Conservation (phyloP, 2,797 vertebrate genomes). For the Coilia nasus region DNA sequence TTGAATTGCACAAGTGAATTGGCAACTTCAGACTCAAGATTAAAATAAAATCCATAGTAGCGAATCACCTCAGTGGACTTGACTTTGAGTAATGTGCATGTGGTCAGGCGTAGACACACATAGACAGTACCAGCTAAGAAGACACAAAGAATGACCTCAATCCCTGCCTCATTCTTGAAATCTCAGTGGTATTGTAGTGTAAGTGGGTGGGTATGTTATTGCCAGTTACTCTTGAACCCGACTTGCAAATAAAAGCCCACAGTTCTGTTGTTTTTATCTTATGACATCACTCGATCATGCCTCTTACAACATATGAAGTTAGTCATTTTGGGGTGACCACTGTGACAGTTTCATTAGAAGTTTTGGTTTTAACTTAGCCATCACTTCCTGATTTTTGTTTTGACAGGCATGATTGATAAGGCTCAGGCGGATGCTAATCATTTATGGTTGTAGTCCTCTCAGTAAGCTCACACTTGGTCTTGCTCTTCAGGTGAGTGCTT, state of each 20-base stretch:
- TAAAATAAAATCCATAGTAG: background rate
- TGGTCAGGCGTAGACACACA: background rate
- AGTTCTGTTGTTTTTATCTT: no score
- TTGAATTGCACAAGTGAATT: no score
- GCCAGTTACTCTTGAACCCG: background rate
- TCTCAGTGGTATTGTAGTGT: background rate
- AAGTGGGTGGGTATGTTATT: background rate
- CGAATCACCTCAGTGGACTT: no score
- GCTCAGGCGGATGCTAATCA: background rate
- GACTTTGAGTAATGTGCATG: background rate
- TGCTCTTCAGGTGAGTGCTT: constrained; percentile 88
- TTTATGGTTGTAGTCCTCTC: background rate
- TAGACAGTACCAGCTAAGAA: no score
- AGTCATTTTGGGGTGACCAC: no score
- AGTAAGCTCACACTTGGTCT: background rate
- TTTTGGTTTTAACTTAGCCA: background rate
- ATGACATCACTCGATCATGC: no score
- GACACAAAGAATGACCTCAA: background rate
- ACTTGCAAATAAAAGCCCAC: background rate
- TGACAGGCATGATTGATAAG: background rate
- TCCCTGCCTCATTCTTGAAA: background rate
- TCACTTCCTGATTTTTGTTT: background rate
- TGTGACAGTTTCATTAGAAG: background rate
- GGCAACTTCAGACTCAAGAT: no score
- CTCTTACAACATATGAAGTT: no score